Base-by-base conservation (phyloP, 2,113 vertebrate species). In the Osmerus eperlanus region DNA sequence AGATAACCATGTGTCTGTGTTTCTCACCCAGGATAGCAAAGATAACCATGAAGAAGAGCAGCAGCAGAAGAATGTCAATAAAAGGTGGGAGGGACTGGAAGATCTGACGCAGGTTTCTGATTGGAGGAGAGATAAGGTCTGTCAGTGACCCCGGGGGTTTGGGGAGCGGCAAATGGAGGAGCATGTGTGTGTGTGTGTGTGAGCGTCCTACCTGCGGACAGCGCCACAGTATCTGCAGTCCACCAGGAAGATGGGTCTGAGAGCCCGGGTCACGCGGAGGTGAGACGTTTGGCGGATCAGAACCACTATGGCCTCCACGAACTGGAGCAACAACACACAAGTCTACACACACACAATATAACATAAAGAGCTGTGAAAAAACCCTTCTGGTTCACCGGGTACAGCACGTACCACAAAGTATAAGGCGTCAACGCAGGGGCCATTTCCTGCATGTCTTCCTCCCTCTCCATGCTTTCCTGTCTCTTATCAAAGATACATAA, bases 31-130 rank as follows among this genome's bases (percentile, higher is more conserved):
- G 83, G 66, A 97, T 95, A 76, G 97, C 95, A 83, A 99, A 99
- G 80, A 99, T 97, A 83, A 97, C 91, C 97, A 99, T 99, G 93
- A 99, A 99, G 94, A 98, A 99, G 71, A 99, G 94, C 71, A 99
- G 89, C 36, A 99, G 92, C 3, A 98, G 90, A 23, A 99, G 95
- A 78, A 99, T 99, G 87, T 99, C 97, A 83, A 98, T 96, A 83
- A 99, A 99, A 13, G 97, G 95, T 0, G 97, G 97, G 68, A 99
- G 93, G 1, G 97, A 99, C 91, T 99, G 97, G 90, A 99, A 99
- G 86, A 99, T 98, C 92, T 99, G 97, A 55, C 97, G 94, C 78
- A 99, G 88, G 86, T 98, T 99, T 87, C 97, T 99, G 88, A 67
- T 80, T 81, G 81, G 75, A 81, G 19, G 3, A 83, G 65, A 63